phyloP scores from a whole-genome alignment of 64 coral and sea anemone species.

The Montipora sp. region DNA sequence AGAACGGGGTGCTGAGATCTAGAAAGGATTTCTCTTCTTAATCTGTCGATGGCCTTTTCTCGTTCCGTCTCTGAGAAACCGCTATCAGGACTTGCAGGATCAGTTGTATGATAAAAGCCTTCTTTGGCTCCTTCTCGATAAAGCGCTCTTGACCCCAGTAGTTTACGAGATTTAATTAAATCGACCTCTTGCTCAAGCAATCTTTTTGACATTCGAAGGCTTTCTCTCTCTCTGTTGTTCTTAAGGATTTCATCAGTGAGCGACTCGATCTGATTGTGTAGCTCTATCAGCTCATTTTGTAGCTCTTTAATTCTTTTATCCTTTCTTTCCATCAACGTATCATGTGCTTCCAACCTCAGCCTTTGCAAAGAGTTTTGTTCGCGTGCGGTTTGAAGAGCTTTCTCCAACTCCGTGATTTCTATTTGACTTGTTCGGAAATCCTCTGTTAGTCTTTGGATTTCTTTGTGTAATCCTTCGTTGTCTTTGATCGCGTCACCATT shows the following conservation, averaged over 20 bases:
- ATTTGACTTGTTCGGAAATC: slow-evolving; percentile 28
- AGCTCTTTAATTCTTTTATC: slow-evolving; percentile 88
- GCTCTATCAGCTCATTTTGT: slow-evolving; percentile 75
- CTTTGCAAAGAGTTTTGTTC: slow-evolving; percentile 77
- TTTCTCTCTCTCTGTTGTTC: slow-evolving; percentile 77
- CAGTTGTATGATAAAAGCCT: neutral
- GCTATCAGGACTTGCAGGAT: slow-evolving; percentile 83
- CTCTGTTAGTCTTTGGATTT: slow-evolving; percentile 19
- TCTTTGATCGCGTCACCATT: neutral
- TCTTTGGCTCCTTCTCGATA: neutral
- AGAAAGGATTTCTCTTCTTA: slow-evolving; percentile 39
- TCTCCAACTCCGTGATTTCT: slow-evolving; percentile 63
- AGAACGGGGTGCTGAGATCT: slow-evolving; percentile 15
- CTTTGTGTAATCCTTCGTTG: slow-evolving; percentile 26
- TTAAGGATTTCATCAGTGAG: slow-evolving; percentile 86
- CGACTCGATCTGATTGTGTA: slow-evolving; percentile 81
- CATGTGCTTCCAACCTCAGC: slow-evolving; percentile 55
- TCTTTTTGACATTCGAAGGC: slow-evolving; percentile 61
- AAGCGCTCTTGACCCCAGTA: slow-evolving; percentile 4
- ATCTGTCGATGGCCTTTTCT: slow-evolving; percentile 57
- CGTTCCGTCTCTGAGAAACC: slow-evolving; percentile 78
- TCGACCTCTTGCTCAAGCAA: slow-evolving; percentile 83
- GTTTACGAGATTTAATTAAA: slow-evolving; percentile 61
- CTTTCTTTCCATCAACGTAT: slow-evolving; percentile 69
- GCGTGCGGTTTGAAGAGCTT: slow-evolving; percentile 40